phyloP scores from a whole-genome alignment of 2,888 invertebrate species.

The Balanococcus diminutus region DNA sequence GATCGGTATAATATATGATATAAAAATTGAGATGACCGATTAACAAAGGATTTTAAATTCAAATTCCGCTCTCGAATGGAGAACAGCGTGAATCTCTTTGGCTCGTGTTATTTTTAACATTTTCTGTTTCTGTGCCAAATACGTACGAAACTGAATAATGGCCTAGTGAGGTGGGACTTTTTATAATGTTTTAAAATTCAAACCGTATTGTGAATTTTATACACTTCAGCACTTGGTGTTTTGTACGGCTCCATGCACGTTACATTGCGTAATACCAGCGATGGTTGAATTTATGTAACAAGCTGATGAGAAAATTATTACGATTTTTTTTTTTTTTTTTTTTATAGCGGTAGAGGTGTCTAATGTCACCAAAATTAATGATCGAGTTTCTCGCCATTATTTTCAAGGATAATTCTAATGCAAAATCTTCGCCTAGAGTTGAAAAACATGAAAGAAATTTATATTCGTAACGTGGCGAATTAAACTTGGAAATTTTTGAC shows the following conservation, averaged over 20 bases:
- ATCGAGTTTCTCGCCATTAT: background rate
- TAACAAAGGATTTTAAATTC: constrained; percentile 5
- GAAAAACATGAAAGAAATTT: background rate
- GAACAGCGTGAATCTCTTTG: background rate
- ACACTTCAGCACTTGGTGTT: background rate
- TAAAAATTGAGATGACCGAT: background rate
- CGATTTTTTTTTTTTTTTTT: background rate
- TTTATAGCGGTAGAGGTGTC: background rate
- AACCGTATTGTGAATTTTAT: background rate
- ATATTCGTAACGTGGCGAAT: background rate
- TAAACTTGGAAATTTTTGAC: background rate
- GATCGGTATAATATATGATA: background rate
- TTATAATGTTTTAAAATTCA: background rate
- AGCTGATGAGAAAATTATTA: background rate
- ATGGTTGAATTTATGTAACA: background rate
- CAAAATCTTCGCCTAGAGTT: background rate
- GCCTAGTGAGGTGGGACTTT: background rate
- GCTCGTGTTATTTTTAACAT: constrained; percentile 19
- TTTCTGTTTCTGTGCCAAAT: constrained; percentile 4
- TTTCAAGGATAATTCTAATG: background rate
- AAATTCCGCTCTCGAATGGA: constrained; percentile 9
- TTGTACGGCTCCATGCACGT: background rate
- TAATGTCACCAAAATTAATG: background rate
- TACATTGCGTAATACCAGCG: background rate
- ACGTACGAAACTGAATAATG: background rate